Base-by-base conservation (phyloP, 2,113 vertebrate species). In the Siniperca knerii region DNA sequence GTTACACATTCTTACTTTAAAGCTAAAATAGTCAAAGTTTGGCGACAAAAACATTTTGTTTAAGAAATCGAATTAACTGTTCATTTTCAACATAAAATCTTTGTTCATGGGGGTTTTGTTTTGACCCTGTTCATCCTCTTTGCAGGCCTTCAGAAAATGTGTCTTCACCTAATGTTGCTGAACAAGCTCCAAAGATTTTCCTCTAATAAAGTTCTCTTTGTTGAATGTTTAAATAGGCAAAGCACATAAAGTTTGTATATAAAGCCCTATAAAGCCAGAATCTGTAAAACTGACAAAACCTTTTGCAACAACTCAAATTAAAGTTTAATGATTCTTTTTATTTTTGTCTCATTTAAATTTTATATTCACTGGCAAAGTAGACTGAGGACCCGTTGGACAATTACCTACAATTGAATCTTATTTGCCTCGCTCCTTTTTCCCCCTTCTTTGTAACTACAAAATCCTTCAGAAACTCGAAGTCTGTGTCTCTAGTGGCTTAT, bases 401-500 rank as follows among this genome's bases (percentile, higher is more conserved):
- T 73, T 68, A 71, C 71, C 54, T 76, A 40, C 48, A 20, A 48
- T n/a, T 75, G 62, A 67, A 29, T 76, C 72, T 37, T 33, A 48
- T 72, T 78, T 58, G n/a, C 6, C 54, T 29, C 1, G 4, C 20
- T 40, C 16, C 4, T 33, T 33, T 62, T 35, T 21, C 46, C 12
- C 16, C 0, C 11, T 25, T 12, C 37, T 77, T 55, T 52, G 40
- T 6, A 68, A 84, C 57, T 33, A 72, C 68, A 60, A 50, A 89
- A 77, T 74, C 83, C 79, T 79, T 21, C 40, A 37, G 69, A 75
- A 87, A 76, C 71, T 62, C 44, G 0, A 1, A 75, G 64, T 64
- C 65, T 71, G 57, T 69, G 71, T 90, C 86, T 91, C 75, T 72
- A 4, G 72, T 84, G 79, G 83, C 88, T 95, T 91, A 93, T 92